Percentiles rank a stretch among this genome's conserved stretches.
These are phyloP conservation scores for Copidosoma aretas DNA, from an alignment of 2,888 invertebrate species.

Conservation along the genomic window DNA sequence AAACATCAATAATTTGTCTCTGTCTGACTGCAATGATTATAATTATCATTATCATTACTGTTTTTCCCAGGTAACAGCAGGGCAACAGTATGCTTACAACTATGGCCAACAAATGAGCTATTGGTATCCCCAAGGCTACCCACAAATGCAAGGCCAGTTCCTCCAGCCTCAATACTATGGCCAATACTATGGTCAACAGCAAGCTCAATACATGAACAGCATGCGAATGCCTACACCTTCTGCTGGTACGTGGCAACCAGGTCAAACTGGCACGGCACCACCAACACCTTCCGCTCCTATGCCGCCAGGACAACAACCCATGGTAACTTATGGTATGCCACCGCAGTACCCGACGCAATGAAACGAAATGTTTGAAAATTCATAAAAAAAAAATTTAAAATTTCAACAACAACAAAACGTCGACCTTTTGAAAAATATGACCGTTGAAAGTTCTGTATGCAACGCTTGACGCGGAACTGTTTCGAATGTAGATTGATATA, in stretches of 20 bases:
- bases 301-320: conserved; percentile 60
- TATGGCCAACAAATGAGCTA: conserved; percentile 90
- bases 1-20: neutral
- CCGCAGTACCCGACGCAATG: conserved; percentile 89
- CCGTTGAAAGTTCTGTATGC: conserved; percentile 41
- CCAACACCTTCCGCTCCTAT: conserved; percentile 58
- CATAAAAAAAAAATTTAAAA: conserved; percentile 38
- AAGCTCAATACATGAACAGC: conserved; percentile 65
- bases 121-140: conserved; percentile 87
- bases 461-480: conserved; percentile 46
- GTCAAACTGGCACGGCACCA: conserved; percentile 63
- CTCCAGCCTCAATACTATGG: conserved; percentile 74
- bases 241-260: conserved; percentile 61
- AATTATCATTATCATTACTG: no score
- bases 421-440: conserved; percentile 24
- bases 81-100: conserved; percentile 84
- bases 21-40: neutral
- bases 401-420: conserved; percentile 26
- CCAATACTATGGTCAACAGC: conserved; percentile 73
- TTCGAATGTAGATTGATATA: conserved; percentile 50
- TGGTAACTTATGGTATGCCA: conserved; percentile 72
- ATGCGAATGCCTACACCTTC: conserved; percentile 64
- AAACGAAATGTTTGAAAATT: conserved; percentile 55
- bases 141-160: conserved; percentile 80
- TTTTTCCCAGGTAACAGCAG: conserved; percentile 65